Evolutionary conservation across 2,797 vertebrate species (phyloP).

Genomic region (Myripristis jacobus): DNA sequence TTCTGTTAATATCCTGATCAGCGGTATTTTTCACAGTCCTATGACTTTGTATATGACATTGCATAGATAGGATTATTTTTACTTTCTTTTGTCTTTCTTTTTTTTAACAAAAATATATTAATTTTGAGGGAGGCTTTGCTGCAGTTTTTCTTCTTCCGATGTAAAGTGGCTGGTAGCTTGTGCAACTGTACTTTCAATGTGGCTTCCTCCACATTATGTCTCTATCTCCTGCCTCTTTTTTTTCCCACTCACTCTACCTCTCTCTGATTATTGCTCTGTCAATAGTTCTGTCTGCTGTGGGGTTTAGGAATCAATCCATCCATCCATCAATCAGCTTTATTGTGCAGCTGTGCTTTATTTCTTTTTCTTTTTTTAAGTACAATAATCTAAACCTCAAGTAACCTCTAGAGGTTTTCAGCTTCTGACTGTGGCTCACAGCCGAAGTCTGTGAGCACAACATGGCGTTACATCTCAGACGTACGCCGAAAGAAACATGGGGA

Average conservation of each 20-base stretch:
- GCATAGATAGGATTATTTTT: too few relatives aligned
- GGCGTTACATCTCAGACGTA: background rate
- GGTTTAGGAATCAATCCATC: constrained; percentile 42
- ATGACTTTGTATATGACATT: too few relatives aligned
- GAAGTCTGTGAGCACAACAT: background rate
- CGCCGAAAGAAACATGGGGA: background rate
- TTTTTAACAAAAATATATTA: too few relatives aligned
- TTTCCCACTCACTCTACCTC: constrained; percentile 5
- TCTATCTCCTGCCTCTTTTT: constrained; percentile 1
- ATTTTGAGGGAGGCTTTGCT: too few relatives aligned
- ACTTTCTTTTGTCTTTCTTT: too few relatives aligned
- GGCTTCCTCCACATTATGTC: background rate
- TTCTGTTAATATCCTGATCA: too few relatives aligned
- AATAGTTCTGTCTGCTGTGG: constrained; percentile 36
- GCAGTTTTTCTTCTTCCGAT: constrained; percentile 3
- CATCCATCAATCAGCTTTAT: constrained; percentile 31
- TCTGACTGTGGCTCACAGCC: constrained; percentile 1
- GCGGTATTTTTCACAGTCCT: too few relatives aligned
- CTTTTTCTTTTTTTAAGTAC: constrained; percentile 1
- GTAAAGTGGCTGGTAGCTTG: background rate
- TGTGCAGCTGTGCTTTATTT: constrained; percentile 16
- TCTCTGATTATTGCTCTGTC: constrained; percentile 39
- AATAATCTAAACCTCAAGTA: constrained; percentile 25
- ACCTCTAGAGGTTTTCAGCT: constrained; percentile 2
- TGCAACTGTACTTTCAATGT: background rate